These are phyloP conservation scores for Polydrusus tereticollis DNA, from an alignment of 2,888 invertebrate species.

Conservation along the genomic window DNA sequence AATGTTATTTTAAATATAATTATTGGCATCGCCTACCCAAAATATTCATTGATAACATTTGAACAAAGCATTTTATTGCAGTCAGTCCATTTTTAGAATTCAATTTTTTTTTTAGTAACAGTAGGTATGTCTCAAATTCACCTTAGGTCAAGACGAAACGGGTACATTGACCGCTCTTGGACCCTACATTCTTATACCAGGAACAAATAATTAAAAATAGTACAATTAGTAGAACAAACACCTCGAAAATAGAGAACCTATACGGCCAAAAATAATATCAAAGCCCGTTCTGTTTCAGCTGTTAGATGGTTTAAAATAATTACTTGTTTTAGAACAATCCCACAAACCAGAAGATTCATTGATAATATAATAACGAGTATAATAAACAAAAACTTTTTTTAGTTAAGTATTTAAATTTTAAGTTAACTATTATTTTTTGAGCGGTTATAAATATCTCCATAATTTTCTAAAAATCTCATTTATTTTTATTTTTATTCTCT, in stretches of 20 bases:
- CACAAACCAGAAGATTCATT: no score
- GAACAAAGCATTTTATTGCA: conserved; percentile 6
- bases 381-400: no score
- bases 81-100: not conserved
- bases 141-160: not conserved
- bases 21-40: conserved; percentile 11
- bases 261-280: not conserved
- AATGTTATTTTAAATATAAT: conserved; percentile 10
- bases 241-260: not conserved
- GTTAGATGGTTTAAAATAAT: no score
- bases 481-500: no score
- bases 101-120: not conserved
- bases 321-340: no score
- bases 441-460: no score
- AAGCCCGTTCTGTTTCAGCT: no score
- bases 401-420: no score
- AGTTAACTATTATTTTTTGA: no score
- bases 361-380: no score
- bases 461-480: no score
- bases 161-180: not conserved
- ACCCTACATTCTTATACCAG: not conserved
- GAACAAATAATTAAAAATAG: conserved; percentile 11
- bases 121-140: not conserved
- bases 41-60: conserved; percentile 12
- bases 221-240: not conserved